phyloP scores from a whole-genome alignment of 2,888 invertebrate species.

The Pristionchus exspectatus region DNA sequence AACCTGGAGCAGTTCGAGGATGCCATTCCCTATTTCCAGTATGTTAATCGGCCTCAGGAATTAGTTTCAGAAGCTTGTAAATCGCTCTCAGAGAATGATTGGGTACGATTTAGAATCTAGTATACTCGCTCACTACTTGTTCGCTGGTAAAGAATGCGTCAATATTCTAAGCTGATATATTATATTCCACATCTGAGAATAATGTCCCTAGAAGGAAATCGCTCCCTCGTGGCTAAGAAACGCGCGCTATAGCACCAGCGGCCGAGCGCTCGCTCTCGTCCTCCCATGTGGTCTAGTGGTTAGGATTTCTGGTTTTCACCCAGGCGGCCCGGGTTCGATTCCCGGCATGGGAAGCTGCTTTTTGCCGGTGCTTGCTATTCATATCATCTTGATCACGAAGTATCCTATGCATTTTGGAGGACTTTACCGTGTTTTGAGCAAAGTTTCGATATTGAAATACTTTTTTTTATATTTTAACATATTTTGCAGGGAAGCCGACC shows the following conservation, averaged over 20 bases:
- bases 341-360: conserved; percentile 64
- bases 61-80: conserved; percentile 15
- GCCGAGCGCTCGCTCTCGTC: conserved; percentile 5
- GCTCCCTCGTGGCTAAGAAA: not conserved
- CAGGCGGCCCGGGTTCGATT: conserved; percentile 73
- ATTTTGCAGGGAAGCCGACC: conserved; percentile 56
- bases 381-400: too few species aligned
- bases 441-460: too few species aligned
- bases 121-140: too few species aligned
- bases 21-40: conserved; percentile 46
- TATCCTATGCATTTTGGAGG: not conserved
- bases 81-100: not conserved
- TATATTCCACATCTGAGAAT: not conserved
- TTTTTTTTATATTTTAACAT: not conserved
- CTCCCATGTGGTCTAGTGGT: conserved; percentile 70
- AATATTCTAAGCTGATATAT: not conserved
- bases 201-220: not conserved
- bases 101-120: too few species aligned
- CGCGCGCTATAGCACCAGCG: not conserved
- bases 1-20: conserved; percentile 54
- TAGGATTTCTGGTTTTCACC: conserved; percentile 72
- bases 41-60: not conserved
- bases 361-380: not conserved
- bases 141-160: not conserved
- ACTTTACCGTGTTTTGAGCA: not conserved